phyloP scores from a whole-genome alignment of 2,797 vertebrate species.

The Erpetoichthys calabaricus region DNA sequence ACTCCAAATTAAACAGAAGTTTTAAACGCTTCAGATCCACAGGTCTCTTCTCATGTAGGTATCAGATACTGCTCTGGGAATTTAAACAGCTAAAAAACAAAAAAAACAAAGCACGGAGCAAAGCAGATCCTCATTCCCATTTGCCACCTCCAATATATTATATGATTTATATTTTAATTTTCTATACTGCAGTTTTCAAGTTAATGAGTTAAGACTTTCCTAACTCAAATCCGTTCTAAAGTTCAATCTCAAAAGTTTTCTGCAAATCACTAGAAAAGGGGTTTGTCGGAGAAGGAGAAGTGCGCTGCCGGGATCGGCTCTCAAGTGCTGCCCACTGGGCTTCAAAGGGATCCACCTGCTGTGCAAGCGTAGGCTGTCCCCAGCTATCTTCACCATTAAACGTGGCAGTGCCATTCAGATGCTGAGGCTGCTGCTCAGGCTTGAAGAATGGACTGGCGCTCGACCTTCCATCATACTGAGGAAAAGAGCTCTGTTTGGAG shows the following conservation, averaged over 20 bases:
- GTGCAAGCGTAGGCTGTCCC: conserved; percentile 31
- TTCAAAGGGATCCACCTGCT: conserved; percentile 75
- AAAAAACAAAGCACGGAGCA: conserved; percentile 25
- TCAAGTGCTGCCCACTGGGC: conserved; percentile 94
- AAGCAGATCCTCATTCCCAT: conserved; percentile 17
- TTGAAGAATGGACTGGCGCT: conserved; percentile 39
- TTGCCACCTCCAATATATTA: conserved; percentile 1
- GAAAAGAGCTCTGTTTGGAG: conserved; percentile 39
- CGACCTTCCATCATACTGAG: conserved; percentile 41
- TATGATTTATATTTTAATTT: conserved; percentile 5
- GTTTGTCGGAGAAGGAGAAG: conserved; percentile 89
- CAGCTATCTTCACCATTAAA: conserved; percentile 46
- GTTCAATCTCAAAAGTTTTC: conserved; percentile 97
- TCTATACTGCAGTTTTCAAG: conserved; percentile 25
- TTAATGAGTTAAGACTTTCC: conserved; percentile 15
- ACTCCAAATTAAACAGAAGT: background rate
- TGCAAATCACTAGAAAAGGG: conserved; percentile 95
- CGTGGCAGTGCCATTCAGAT: conserved; percentile 55
- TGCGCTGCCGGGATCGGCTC: conserved; percentile 72
- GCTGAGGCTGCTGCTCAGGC: conserved; percentile 18
- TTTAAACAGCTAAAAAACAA: conserved; percentile 21
- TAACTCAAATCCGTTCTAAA: conserved; percentile 49
- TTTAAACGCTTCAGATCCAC: conserved; percentile 21
- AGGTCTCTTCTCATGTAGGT: conserved; percentile 18
- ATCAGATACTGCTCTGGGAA: conserved; percentile 15